phyloP scores from a whole-genome alignment of 2,113 vertebrate species.

The Aythya baeri region DNA sequence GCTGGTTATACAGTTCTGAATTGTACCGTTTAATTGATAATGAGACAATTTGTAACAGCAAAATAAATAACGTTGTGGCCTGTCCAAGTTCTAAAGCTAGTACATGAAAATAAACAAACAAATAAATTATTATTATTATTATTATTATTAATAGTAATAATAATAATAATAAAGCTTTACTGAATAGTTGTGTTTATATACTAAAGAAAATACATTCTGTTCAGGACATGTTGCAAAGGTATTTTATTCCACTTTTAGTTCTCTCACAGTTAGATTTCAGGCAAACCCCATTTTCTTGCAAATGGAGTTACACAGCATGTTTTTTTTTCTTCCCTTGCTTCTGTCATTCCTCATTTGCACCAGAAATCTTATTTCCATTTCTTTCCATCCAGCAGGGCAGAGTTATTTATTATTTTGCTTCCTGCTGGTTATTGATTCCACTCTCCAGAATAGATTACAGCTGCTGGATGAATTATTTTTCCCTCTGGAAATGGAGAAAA shows the following conservation, averaged over 20 bases:
- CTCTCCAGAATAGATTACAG: slow-evolving; percentile 9
- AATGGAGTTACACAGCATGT: slow-evolving; percentile 33
- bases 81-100: neutral
- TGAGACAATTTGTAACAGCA: neutral
- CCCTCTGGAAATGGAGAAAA: neutral
- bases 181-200: neutral
- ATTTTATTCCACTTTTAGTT: slow-evolving; percentile 12
- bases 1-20: neutral
- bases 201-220: neutral
- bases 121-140: no score
- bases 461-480: neutral
- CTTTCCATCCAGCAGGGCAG: slow-evolving; percentile 18
- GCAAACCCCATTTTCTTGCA: slow-evolving; percentile 40
- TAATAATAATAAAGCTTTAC: neutral
- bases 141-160: no score
- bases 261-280: neutral
- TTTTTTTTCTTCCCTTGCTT: neutral
- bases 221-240: neutral
- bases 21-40: neutral
- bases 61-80: neutral
- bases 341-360: slow-evolving; percentile 65
- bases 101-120: neutral
- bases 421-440: slow-evolving; percentile 48
- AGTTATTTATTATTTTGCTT: slow-evolving; percentile 68
- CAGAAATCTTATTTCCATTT: slow-evolving; percentile 57